A percentile compares a stretch with the other conserved stretches of the same genome.
These are phyloP conservation scores for Diachrysia chrysitis DNA, from an alignment of 2,888 invertebrate species.

Conservation along the genomic window DNA sequence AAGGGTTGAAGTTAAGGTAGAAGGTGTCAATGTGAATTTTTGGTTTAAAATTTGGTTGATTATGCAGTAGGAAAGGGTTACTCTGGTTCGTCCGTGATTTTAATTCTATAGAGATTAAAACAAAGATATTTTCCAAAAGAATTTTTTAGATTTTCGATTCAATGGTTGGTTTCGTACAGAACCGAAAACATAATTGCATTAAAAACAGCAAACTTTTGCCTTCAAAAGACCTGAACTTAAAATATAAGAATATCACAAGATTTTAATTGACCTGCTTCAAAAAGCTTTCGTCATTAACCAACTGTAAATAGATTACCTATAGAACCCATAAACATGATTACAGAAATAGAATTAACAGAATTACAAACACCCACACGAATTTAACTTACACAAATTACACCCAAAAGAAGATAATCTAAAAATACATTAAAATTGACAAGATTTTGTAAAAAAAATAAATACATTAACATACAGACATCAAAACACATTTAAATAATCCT, in stretches of 20 bases:
- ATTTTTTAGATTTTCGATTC: too few relatives aligned
- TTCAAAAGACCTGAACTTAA: too few relatives aligned
- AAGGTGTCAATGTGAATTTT: background rate
- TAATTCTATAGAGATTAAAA: too few relatives aligned
- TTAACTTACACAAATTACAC: background rate
- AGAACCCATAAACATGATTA: conserved; percentile 1
- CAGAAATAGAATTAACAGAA: background rate
- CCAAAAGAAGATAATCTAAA: conserved; percentile 14
- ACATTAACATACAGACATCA: conserved; percentile 45
- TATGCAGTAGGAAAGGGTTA: too few relatives aligned
- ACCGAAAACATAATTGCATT: too few relatives aligned
- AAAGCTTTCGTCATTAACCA: background rate
- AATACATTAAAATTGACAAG: conserved; percentile 44
- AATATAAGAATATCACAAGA: too few relatives aligned
- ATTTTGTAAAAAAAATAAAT: conserved; percentile 33
- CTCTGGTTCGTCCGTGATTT: too few relatives aligned
- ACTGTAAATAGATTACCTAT: background rate
- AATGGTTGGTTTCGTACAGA: too few relatives aligned
- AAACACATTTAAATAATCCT: conserved; percentile 47
- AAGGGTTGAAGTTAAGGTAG: background rate
- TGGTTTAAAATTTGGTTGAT: background rate
- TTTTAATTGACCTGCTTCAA: background rate
- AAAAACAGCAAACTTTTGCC: too few relatives aligned
- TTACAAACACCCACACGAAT: background rate
- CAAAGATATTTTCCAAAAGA: too few relatives aligned